phyloP scores from a whole-genome alignment of 1,140 invertebrate species.

The Vanessa atalanta region DNA sequence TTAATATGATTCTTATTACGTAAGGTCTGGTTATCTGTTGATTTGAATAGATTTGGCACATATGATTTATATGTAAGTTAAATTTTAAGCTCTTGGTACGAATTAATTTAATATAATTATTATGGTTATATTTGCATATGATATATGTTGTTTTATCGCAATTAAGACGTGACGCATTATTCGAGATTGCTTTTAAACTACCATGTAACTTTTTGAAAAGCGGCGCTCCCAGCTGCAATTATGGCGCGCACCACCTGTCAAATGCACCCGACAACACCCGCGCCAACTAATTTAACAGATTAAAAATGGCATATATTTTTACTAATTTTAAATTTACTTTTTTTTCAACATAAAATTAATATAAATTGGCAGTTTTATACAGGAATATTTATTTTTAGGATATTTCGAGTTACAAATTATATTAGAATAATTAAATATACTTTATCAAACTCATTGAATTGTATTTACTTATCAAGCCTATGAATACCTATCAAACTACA shows the following conservation, averaged over 20 bases:
- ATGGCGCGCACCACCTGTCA: conserved; percentile 60
- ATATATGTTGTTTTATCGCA: not conserved
- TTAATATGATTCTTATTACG: too few relatives aligned
- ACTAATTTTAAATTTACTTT: not conserved
- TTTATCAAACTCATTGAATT: too few relatives aligned
- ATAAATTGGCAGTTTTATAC: too few relatives aligned
- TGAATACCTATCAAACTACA: too few relatives aligned
- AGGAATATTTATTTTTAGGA: too few relatives aligned
- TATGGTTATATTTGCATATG: not conserved
- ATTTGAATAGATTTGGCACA: not conserved
- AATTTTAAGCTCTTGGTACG: too few relatives aligned
- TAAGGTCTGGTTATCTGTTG: too few relatives aligned
- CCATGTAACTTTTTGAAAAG: conserved; percentile 29
- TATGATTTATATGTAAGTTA: not conserved
- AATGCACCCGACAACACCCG: conserved; percentile 51
- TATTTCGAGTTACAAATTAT: too few relatives aligned
- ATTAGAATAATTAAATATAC: too few relatives aligned
- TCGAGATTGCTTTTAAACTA: conserved; percentile 9
- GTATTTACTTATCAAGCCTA: too few relatives aligned
- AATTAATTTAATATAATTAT: not conserved
- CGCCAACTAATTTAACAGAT: conserved; percentile 55
- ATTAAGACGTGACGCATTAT: conserved; percentile 6
- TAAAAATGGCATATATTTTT: conserved; percentile 31
- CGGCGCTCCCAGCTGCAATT: conserved; percentile 51
- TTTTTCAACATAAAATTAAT: too few relatives aligned